Evolutionary conservation across 2,888 invertebrate genomes (phyloP).

Genomic region (Rhagonycha fulva): DNA sequence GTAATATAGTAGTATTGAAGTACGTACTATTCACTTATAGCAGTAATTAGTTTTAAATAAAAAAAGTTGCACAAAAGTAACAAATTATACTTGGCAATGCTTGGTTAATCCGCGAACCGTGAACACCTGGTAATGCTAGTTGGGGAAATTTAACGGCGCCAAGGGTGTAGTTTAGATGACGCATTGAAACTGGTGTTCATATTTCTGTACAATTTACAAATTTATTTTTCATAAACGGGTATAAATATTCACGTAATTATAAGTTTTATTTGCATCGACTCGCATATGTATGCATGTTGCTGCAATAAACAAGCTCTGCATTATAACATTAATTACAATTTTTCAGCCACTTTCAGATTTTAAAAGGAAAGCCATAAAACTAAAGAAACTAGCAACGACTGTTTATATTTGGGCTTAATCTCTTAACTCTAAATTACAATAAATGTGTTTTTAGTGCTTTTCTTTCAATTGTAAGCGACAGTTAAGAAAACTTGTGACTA

Average conservation of each 20-base stretch:
- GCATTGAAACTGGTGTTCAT: conserved; percentile 24
- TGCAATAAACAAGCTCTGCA: not conserved
- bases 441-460: conserved; percentile 3
- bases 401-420: not conserved
- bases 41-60: conserved; percentile 11
- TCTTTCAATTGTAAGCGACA: conserved; percentile 1
- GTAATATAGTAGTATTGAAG: not conserved
- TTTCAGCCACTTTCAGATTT: not conserved
- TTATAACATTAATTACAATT: not conserved
- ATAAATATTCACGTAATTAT: not conserved
- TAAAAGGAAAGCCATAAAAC: not conserved
- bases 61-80: conserved; percentile 8
- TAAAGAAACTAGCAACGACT: not conserved
- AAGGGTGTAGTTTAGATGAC: conserved; percentile 32
- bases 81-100: conserved; percentile 24
- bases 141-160: conserved; percentile 39
- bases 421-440: not conserved
- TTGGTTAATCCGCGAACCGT: conserved; percentile 31
- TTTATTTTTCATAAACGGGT: conserved; percentile 11
- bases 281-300: not conserved
- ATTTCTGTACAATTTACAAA: conserved; percentile 16
- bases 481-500: conserved; percentile 4
- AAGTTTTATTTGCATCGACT: not conserved
- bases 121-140: conserved; percentile 42
- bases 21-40: not conserved